A percentile compares a stretch with the other conserved stretches of the same genome.
Conservation (phyloP, 1,140 invertebrate genomes). For the Cotesia glomerata region DNA sequence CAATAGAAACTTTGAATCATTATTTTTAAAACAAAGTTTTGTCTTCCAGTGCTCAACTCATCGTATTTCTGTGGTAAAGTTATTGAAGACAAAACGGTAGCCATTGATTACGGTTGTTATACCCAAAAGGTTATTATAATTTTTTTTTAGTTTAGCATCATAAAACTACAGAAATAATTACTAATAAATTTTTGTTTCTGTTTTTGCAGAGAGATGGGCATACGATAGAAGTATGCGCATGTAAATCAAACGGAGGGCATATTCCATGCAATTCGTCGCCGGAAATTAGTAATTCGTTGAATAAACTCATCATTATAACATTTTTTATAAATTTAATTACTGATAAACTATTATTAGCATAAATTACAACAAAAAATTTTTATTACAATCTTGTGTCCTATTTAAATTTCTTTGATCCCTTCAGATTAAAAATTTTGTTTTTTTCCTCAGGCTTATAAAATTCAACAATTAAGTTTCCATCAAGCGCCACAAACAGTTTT, state of each 20-base stretch:
- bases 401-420: too few relatives aligned
- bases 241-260: constrained; percentile 22
- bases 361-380: too few relatives aligned
- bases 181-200: constrained; percentile 8
- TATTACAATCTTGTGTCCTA: too few relatives aligned
- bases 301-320: background rate
- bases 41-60: constrained; percentile 31
- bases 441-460: too few relatives aligned
- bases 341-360: too few relatives aligned
- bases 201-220: constrained; percentile 38
- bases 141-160: background rate
- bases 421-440: too few relatives aligned
- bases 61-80: constrained; percentile 46
- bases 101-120: constrained; percentile 41
- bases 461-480: too few relatives aligned
- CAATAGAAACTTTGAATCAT: too few relatives aligned
- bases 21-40: too few relatives aligned
- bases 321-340: background rate
- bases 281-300: background rate
- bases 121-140: constrained; percentile 33
- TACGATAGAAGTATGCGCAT: constrained; percentile 44
- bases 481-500: too few relatives aligned
- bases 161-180: constrained; percentile 7
- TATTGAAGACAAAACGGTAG: constrained; percentile 30
- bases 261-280: constrained; percentile 40